These are phyloP conservation scores for Pituophis catenifer DNA, from an alignment of 2,113 vertebrate species.

Conservation along the genomic window DNA sequence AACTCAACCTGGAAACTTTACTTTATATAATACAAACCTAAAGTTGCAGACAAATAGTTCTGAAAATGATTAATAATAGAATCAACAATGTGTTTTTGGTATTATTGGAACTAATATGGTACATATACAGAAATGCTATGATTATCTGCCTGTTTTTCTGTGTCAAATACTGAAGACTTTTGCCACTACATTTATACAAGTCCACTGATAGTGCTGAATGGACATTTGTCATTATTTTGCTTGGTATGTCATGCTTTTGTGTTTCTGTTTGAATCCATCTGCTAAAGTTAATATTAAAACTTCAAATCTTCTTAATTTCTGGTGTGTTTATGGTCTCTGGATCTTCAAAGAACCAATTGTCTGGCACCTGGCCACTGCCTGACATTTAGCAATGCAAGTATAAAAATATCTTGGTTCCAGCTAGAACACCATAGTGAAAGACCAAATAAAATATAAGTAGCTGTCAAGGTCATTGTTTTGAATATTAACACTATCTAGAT, in stretches of 20 bases:
- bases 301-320: no score
- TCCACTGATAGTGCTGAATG: neutral
- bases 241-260: no score
- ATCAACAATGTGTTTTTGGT: neutral
- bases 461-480: neutral
- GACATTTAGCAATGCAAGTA: neutral
- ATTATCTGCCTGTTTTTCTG: no score
- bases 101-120: neutral
- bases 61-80: neutral
- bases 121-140: neutral
- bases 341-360: no score
- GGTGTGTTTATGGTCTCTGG: no score
- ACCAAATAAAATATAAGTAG: neutral
- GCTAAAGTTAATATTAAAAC: no score
- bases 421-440: neutral
- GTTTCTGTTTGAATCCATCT: no score
- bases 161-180: no score
- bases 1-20: neutral
- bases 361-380: no score
- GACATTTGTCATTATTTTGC: no score
- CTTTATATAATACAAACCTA: neutral
- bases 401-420: neutral
- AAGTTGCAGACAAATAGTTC: neutral
- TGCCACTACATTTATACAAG: neutral
- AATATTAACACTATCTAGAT: neutral